Percentiles rank a stretch among this genome's conserved stretches.
phyloP scores from a whole-genome alignment of 2,113 vertebrate species.

The Ailurus styani region DNA sequence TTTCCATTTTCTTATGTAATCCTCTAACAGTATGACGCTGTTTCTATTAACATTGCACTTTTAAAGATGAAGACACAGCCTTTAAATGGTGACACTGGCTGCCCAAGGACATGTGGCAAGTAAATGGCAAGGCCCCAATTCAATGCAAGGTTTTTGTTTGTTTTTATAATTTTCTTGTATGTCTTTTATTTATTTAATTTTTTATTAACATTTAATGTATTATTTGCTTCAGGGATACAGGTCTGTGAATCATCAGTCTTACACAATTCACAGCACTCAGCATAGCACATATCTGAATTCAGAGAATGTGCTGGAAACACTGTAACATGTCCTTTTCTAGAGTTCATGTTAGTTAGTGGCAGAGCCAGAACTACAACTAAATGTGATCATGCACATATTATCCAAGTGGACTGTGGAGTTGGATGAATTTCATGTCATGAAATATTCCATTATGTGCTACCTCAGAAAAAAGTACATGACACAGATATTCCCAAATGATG shows the following conservation, averaged over 20 bases:
- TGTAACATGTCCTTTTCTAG: accelerated
- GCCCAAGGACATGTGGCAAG: background rate
- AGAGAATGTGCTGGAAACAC: background rate
- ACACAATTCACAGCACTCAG: no score
- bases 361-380: background rate
- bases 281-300: background rate
- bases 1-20: background rate
- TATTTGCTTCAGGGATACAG: no score
- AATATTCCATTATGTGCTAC: background rate
- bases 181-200: no score
- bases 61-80: background rate
- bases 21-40: background rate
- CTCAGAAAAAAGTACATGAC: background rate
- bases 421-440: background rate
- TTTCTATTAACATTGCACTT: background rate
- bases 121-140: background rate
- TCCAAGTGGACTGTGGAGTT: background rate
- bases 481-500: background rate
- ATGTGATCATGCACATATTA: background rate
- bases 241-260: no score
- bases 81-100: background rate
- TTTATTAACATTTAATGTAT: no score
- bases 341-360: background rate
- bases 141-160: background rate
- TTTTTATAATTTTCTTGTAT: no score